phyloP scores from a whole-genome alignment of 2,888 invertebrate genomes.

The Silvanus unidentatus region DNA sequence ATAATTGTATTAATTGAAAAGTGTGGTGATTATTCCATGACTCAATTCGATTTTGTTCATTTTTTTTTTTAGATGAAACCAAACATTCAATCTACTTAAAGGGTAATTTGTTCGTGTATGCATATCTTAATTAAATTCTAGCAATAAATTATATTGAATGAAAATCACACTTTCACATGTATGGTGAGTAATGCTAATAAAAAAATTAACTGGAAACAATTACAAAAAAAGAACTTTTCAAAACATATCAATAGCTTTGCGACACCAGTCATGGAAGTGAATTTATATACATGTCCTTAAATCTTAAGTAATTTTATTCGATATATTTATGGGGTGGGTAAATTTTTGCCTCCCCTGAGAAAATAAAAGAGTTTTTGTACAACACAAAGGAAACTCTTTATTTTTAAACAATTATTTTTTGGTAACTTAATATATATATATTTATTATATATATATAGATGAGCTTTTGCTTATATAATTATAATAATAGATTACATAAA shows the following conservation, averaged over 20 bases:
- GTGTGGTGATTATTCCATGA: too few relatives aligned
- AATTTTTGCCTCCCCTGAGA: slow-evolving; percentile 24
- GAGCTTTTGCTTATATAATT: slow-evolving; percentile 35
- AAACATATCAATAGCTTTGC: slow-evolving; percentile 38
- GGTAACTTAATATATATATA: slow-evolving; percentile 15
- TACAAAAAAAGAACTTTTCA: slow-evolving; percentile 18
- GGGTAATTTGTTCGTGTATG: too few relatives aligned
- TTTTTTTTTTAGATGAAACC: too few relatives aligned
- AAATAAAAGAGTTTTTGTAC: slow-evolving; percentile 15
- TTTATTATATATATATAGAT: slow-evolving; percentile 28
- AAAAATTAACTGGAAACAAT: slow-evolving; percentile 15
- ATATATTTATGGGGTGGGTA: background rate
- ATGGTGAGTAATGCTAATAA: slow-evolving; percentile 27
- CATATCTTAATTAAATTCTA: slow-evolving; percentile 3
- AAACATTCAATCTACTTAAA: too few relatives aligned
- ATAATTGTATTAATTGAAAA: too few relatives aligned
- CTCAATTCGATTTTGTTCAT: too few relatives aligned
- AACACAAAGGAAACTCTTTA: slow-evolving; percentile 18
- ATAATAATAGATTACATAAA: slow-evolving; percentile 24
- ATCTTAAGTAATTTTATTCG: slow-evolving; percentile 15
- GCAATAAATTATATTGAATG: slow-evolving; percentile 10
- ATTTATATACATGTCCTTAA: slow-evolving; percentile 7
- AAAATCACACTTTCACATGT: slow-evolving; percentile 20
- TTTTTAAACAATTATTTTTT: slow-evolving; percentile 29
- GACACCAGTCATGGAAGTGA: slow-evolving; percentile 29